Evolutionary conservation across 2,113 vertebrate species (phyloP), one percentile per base, ranked within the genome.

Genomic region (Pavo muticus): DNA sequence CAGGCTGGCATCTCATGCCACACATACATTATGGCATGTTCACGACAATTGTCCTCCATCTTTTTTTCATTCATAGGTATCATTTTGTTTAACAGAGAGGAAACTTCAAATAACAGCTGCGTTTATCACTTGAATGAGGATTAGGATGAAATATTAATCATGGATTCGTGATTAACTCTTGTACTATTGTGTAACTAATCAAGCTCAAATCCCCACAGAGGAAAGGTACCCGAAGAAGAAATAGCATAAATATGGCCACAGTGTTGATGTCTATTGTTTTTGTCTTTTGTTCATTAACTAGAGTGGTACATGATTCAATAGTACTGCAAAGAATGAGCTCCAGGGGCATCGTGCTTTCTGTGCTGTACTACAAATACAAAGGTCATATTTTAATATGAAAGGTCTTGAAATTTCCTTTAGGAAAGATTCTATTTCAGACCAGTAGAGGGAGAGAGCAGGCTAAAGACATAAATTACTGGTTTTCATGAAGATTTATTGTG

Each of bases 401-500:
- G 24, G 21, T 65, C 83, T 88, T 96, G 75, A 82, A 57, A 85
- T 65, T 85, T 81, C 61, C 15, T 20, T 7, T 6, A 32, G 25
- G 9, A 82, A 79, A 85, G 40, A 86, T 97, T 94, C 84, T 83
- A 8, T 67, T 92, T 88, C 27, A 82, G 84, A 82, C 92, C 90
- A 95, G 75, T 9, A 96, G 95, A 92, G 94, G 92, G 90, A 91
- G 94, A 67, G 94, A 95, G 94, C 24, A 85, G 52, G 90, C 70
- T 69, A 73, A 91, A 91, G n/a, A 81, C 63, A 68, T 50, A 65
- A 70, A 90, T 70, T 30, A 47, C 25, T 42, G 30, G 14, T 47
- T 93, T 87, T 83, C 29, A 73, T 85, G 19, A 81, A 86, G 47
- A 88, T 72, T 85, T 86, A 68, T 54, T 24, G 44, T 16, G 11